phyloP scores from a whole-genome alignment of 2,113 vertebrate species.

The Macrotis lagotis region DNA sequence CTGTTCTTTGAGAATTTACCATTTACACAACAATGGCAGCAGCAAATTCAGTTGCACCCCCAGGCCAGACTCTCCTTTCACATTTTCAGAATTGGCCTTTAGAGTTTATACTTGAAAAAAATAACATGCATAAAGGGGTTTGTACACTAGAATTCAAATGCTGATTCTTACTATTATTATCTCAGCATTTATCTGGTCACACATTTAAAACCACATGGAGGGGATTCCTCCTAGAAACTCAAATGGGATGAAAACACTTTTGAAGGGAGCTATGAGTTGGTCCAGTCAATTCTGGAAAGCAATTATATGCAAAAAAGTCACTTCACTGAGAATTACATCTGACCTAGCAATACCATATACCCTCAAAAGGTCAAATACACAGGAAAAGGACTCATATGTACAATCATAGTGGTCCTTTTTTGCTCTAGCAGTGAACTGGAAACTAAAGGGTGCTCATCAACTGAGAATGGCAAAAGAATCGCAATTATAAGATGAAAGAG shows the following conservation, averaged over 20 bases:
- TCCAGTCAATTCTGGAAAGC: not conserved
- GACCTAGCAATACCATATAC: not conserved
- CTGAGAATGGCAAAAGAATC: not conserved
- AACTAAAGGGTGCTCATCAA: not conserved
- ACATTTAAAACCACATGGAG: not conserved
- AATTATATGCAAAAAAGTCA: not conserved
- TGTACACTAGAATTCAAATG: not conserved
- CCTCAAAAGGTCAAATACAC: not conserved
- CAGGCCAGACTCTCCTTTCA: not conserved
- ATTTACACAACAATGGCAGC: not conserved
- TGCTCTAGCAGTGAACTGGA: not conserved
- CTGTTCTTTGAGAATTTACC: not conserved
- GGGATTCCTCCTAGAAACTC: not conserved
- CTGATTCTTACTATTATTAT: not conserved
- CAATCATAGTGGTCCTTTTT: not conserved
- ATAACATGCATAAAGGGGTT: not conserved
- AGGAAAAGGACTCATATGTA: not conserved
- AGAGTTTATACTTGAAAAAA: not conserved
- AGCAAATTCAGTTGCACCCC: not conserved
- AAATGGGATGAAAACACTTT: not conserved
- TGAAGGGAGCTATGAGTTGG: not conserved
- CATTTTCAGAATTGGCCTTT: not conserved
- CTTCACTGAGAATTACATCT: not conserved
- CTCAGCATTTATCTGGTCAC: not conserved
- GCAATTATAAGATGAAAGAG: not conserved